Evolutionary conservation across 2,113 vertebrate genomes (phyloP).

Genomic region (Manacus vitellinus): DNA sequence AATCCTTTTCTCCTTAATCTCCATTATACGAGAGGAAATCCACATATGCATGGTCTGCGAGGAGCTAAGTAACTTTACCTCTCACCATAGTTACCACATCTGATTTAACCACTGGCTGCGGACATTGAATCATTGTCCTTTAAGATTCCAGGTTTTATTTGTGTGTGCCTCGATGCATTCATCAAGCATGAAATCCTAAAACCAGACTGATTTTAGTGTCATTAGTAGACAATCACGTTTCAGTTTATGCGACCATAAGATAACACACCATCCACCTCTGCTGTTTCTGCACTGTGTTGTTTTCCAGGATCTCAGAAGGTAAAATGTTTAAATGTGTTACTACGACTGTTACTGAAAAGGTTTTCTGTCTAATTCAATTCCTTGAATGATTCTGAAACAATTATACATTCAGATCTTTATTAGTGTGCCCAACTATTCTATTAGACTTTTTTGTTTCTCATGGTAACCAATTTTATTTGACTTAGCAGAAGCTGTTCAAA

Average conservation of each 20-base stretch:
- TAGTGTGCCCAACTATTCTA: conserved; percentile 20
- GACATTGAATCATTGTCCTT: conserved; percentile 58
- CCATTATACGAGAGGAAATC: conserved; percentile 18
- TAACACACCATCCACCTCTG: not conserved
- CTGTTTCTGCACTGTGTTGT: not conserved
- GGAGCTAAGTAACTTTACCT: conserved; percentile 68
- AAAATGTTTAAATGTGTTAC: conserved; percentile 26
- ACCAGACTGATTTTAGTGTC: not conserved
- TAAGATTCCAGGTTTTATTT: conserved; percentile 38
- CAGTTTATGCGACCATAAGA: not conserved
- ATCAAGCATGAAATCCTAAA: conserved; percentile 23
- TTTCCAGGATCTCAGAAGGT: not conserved
- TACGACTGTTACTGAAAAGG: not conserved
- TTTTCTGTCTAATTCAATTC: not conserved
- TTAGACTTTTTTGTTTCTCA: conserved; percentile 70
- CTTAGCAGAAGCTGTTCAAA: conserved; percentile 64
- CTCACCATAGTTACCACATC: conserved; percentile 70
- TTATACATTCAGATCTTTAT: conserved; percentile 1
- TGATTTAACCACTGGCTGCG: conserved; percentile 48
- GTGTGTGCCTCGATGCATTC: not conserved
- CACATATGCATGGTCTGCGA: conserved; percentile 35
- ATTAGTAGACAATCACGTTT: not conserved
- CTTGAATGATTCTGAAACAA: conserved; percentile 11
- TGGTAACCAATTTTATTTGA: conserved; percentile 67
- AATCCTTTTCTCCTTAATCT: conserved; percentile 63